Base-by-base conservation (phyloP, 2,888 invertebrate species). In the Caenorhabditis uteleia region DNA sequence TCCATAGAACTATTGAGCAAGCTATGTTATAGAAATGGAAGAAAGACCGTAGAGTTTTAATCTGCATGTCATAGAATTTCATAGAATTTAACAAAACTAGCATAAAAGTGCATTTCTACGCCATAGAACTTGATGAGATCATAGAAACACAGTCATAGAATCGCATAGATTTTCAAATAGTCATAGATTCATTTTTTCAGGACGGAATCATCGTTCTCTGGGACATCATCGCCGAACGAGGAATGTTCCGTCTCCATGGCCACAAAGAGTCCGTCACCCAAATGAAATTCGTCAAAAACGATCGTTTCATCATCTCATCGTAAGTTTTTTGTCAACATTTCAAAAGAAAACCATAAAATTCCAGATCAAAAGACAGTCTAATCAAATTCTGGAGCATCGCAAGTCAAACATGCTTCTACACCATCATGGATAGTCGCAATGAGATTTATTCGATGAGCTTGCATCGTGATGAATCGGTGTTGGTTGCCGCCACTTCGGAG, bases 311-410 rank as follows among this genome's bases (percentile, higher is more conserved):
- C 20, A 77, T 87, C 29, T 83, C 86, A 3, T 84, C 85, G 86
- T 85, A 20, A 44, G 64, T 50, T 43, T 25, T 20, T 65, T 49
- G 42, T 39, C 23, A n/a, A 34, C 20, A 25, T 36, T n/a, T 34
- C 12, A 29, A 29, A 29, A 12, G 7, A 21, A 31, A 40, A 42
- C 10, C n/a, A n/a, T 39, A 2, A n/a, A 3, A 1, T 57, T 79
- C 49, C 49, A 81, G 80, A 33, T 94, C 95, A 0, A 94, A 93
- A 84, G 98, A 98, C 84, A 91, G 91, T 8, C 91, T 91, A 84
- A 89, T 98, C 0, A 97, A 95, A 85, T 93, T 98, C 84, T 98
- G 97, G 97, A 93, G 97, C 84, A 87, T 97, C 70, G 90, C 91
- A 73, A 93, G 93, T 6, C 91, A 93, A 78, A 91, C 93, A 82